These are phyloP conservation scores for Chloroclysta siterata DNA, from an alignment of 2,888 invertebrate genomes.

Conservation along the genomic window DNA sequence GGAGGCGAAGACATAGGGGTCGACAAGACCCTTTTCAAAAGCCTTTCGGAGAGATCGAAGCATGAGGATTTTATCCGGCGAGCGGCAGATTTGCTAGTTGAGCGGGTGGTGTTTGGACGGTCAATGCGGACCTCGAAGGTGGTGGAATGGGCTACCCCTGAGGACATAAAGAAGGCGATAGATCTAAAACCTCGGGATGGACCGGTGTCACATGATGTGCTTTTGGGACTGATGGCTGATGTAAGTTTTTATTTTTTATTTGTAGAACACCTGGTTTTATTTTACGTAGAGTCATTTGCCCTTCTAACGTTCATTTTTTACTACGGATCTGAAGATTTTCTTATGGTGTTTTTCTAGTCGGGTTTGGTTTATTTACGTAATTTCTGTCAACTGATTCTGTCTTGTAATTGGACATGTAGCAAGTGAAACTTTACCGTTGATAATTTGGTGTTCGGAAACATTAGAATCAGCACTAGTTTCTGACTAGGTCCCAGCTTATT, in stretches of 20 bases:
- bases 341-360: too few relatives aligned
- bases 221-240: constrained; percentile 87
- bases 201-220: constrained; percentile 87
- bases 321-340: too few relatives aligned
- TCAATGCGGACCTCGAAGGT: constrained; percentile 89
- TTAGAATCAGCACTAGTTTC: too few relatives aligned
- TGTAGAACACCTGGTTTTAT: not conserved
- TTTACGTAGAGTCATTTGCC: not conserved
- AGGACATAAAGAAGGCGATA: constrained; percentile 87
- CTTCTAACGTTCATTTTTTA: too few relatives aligned
- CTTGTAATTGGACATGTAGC: too few relatives aligned
- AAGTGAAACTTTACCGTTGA: too few relatives aligned
- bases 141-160: constrained; percentile 92
- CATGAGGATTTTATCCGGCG: constrained; percentile 90
- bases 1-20: constrained; percentile 61
- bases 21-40: constrained; percentile 78
- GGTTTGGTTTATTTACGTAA: too few relatives aligned
- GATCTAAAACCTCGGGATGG: constrained; percentile 86
- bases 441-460: too few relatives aligned
- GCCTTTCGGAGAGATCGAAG: constrained; percentile 85
- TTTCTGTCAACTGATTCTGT: too few relatives aligned
- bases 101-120: constrained; percentile 91
- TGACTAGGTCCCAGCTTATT: too few relatives aligned
- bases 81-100: constrained; percentile 89
- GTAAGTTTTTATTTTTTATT: constrained; percentile 76